Conservation (phyloP, 2,797 vertebrate genomes). For the Hydrolagus colliei region DNA sequence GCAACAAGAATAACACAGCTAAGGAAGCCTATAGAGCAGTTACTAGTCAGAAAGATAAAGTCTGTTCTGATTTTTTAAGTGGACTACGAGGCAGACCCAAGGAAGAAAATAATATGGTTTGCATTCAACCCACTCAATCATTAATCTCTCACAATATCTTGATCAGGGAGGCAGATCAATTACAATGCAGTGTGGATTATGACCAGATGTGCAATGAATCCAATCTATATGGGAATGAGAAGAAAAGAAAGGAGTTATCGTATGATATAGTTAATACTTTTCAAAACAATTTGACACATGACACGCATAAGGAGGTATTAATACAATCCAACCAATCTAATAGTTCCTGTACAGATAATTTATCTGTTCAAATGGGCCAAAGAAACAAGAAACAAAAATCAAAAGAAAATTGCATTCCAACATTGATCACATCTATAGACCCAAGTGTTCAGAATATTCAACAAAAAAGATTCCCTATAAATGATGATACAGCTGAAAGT, state of each 20-base stretch:
- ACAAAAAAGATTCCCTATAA: neutral
- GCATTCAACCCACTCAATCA: neutral
- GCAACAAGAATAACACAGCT: neutral
- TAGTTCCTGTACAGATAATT: neutral
- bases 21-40: neutral
- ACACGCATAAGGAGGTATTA: neutral
- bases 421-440: neutral
- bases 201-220: neutral
- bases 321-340: neutral
- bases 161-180: neutral
- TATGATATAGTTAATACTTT: neutral
- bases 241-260: neutral
- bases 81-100: neutral
- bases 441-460: neutral
- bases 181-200: neutral
- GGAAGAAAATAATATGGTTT: neutral
- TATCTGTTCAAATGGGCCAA: neutral
- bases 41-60: neutral
- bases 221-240: neutral
- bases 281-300: neutral
- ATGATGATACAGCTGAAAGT: neutral
- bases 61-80: neutral
- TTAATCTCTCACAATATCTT: neutral
- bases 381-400: slow-evolving; percentile 2
- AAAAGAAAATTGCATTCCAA: neutral